Conservation (phyloP, 2,888 invertebrate genomes). For the Sinopyrophorus schimmeli region DNA sequence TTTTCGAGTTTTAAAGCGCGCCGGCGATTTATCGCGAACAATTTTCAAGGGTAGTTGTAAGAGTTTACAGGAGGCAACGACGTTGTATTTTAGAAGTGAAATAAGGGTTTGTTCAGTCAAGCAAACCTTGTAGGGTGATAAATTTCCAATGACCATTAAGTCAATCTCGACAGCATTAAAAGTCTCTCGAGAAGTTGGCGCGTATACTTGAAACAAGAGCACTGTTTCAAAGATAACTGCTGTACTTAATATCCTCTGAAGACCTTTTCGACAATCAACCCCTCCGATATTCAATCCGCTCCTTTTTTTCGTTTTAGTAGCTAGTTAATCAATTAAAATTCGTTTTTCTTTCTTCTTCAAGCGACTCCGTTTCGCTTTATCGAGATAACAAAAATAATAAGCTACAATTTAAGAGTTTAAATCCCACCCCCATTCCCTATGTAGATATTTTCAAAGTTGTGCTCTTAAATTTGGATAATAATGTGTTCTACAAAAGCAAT, state of each 20-base stretch:
- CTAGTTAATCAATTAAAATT: too few species aligned
- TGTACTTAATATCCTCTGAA: conserved; percentile 30
- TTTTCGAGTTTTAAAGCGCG: conserved; percentile 13
- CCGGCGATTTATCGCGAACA: conserved; percentile 10
- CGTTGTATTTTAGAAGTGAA: conserved; percentile 29
- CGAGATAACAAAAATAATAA: too few species aligned
- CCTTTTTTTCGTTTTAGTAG: too few species aligned
- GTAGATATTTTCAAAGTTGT: too few species aligned
- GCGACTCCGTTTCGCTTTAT: too few species aligned
- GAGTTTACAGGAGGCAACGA: conserved; percentile 17
- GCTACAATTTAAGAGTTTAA: too few species aligned
- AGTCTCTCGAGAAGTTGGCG: conserved; percentile 36
- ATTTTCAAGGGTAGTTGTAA: conserved; percentile 20
- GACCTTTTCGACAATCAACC: conserved; percentile 27
- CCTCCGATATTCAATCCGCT: conserved; percentile 22
- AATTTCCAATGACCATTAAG: conserved; percentile 40
- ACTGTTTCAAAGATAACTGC: conserved; percentile 32
- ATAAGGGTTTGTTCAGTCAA: conserved; percentile 32
- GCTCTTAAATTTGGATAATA: too few species aligned
- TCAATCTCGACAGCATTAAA: conserved; percentile 39
- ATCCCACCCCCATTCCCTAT: too few species aligned
- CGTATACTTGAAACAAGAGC: conserved; percentile 32
- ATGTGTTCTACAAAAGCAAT: too few species aligned
- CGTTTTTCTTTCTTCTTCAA: too few species aligned
- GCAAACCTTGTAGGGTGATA: conserved; percentile 36